phyloP scores from a whole-genome alignment of 2,888 invertebrate species.

The Hofmannophila pseudospretella region DNA sequence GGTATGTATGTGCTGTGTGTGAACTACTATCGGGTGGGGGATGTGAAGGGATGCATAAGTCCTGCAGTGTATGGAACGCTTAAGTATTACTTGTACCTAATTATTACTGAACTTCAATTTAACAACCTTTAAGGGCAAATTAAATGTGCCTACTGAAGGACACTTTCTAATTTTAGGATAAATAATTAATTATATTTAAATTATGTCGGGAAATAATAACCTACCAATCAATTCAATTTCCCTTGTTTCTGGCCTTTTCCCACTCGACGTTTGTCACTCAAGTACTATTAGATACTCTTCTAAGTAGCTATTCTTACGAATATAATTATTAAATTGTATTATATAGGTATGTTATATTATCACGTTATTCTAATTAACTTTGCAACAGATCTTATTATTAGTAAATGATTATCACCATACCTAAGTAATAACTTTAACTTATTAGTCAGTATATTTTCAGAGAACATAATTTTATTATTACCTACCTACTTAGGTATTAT shows the following conservation, averaged over 20 bases:
- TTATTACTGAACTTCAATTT: too few species aligned
- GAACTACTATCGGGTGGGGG: too few species aligned
- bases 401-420: conserved; percentile 56
- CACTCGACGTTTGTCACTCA: neutral
- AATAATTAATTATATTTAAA: too few species aligned
- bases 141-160: too few species aligned
- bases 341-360: conserved; percentile 19
- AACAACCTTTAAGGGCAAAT: too few species aligned
- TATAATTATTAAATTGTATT: neutral
- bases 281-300: neutral
- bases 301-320: neutral
- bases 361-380: conserved; percentile 37
- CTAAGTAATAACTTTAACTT: conserved; percentile 39
- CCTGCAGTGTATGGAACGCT: too few species aligned
- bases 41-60: too few species aligned
- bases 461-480: conserved; percentile 42
- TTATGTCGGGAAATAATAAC: too few species aligned
- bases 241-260: neutral
- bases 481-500: conserved; percentile 42
- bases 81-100: too few species aligned
- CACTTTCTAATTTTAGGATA: too few species aligned
- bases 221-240: too few species aligned
- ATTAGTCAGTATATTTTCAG: conserved; percentile 58
- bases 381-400: conserved; percentile 59
- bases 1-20: too few species aligned